Evolutionary conservation across 2,113 vertebrate species (phyloP).

Genomic region (Leiothrix lutea): DNA sequence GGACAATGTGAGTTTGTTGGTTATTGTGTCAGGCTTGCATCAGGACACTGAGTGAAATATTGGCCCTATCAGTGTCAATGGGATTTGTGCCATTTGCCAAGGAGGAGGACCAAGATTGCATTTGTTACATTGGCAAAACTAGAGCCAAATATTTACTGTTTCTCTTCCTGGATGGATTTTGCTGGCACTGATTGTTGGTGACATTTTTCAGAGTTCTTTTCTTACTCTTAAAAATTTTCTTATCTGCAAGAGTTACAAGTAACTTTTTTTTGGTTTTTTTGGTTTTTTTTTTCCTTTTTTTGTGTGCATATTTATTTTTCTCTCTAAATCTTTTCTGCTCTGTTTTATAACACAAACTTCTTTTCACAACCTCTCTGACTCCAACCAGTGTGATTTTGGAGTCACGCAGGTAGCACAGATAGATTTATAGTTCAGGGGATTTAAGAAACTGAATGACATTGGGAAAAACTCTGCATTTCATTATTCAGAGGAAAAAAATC

Average conservation of each 20-base stretch:
- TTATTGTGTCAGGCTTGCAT: not conserved
- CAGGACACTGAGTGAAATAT: not conserved
- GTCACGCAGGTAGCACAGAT: not conserved
- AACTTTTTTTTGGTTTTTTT: not conserved
- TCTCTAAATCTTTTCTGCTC: not conserved
- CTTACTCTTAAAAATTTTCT: not conserved
- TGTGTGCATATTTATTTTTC: not conserved
- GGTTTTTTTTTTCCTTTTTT: not conserved
- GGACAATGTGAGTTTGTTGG: not conserved
- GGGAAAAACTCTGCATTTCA: not conserved
- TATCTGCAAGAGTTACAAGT: not conserved
- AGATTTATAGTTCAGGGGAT: not conserved
- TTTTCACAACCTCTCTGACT: not conserved
- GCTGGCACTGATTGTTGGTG: not conserved
- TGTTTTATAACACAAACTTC: not conserved
- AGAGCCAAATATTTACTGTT: not conserved
- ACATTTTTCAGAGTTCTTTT: not conserved
- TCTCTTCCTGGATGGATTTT: not conserved
- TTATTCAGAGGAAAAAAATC: not conserved
- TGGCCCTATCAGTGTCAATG: not conserved
- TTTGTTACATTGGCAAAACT: not conserved
- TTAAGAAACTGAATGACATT: not conserved
- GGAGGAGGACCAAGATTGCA: not conserved
- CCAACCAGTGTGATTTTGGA: not conserved
- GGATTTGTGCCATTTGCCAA: not conserved